These are phyloP conservation scores for Trachelus stipa DNA, from an alignment of 2,888 invertebrate genomes.

Conservation along the genomic window DNA sequence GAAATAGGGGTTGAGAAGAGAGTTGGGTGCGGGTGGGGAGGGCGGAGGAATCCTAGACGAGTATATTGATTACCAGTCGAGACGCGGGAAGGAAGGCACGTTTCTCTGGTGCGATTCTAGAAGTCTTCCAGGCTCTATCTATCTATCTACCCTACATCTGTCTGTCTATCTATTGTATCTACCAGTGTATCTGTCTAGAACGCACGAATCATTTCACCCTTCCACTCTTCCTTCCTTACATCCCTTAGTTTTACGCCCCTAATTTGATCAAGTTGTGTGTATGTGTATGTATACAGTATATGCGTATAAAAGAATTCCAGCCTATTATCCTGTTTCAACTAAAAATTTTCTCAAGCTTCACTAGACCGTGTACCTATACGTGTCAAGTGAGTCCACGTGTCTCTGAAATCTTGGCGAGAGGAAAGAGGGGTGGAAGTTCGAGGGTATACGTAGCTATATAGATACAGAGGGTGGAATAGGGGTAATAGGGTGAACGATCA, in stretches of 20 bases:
- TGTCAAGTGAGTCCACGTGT: not conserved
- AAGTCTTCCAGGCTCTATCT: not conserved
- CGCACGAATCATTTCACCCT: not conserved
- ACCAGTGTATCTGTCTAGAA: not conserved
- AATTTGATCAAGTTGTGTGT: not conserved
- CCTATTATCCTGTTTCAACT: not conserved
- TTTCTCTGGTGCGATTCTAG: not conserved
- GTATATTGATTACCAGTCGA: slow-evolving; percentile 46
- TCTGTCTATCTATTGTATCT: not conserved
- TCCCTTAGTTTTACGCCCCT: not conserved
- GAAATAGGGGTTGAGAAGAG: slow-evolving; percentile 9
- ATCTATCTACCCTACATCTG: not conserved
- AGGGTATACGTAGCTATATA: not conserved
- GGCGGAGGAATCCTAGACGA: slow-evolving; percentile 36
- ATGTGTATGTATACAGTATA: not conserved
- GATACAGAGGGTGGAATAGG: not conserved
- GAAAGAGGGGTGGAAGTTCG: not conserved
- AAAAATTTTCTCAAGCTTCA: not conserved
- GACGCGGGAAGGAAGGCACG: slow-evolving; percentile 13
- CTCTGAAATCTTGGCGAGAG: not conserved
- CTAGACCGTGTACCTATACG: not conserved
- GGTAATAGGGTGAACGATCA: not conserved
- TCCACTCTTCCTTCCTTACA: not conserved
- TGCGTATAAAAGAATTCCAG: not conserved
- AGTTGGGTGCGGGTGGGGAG: slow-evolving; percentile 8